Base-by-base conservation (phyloP, 1,140 invertebrate species). In the Tetramorium parvispinum region DNA sequence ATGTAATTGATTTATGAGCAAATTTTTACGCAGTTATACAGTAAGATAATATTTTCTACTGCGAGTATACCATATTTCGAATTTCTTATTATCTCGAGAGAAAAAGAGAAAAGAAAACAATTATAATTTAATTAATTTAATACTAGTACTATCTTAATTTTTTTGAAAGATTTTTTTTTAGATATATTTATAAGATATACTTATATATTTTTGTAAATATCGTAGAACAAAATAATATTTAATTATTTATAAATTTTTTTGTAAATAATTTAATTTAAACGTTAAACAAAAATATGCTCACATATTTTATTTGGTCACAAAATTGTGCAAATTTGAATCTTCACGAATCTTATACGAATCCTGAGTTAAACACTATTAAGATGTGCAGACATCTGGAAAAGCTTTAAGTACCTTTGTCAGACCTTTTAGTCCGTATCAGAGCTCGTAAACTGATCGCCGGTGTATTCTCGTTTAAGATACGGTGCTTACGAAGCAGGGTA, bases 361-460 rank as follows among this genome's bases (percentile, higher is more conserved):
- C 10, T 16, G 6, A 43, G 3, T 2, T 40, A n/a, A 61, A 18
- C n/a, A 37, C 4, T 13, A 32, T 18, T 21, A 18, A 27, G 11
- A 10, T 18, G 18, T 13, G 24, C 61, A 43, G 43, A 59, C 78
- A 70, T 70, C 16, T 66, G 37, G 46, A 18, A 75, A 51, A 59
- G 24, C 37, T 59, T 71, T 82, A 73, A 83, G 40, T 61, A 75
- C 18, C 68, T 71, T 40, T 24, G 53, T 59, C 40, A 24, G 40
- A 75, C 68, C 37, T 83, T 82, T 83, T 83, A 49, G 55, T 59
- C 66, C 49, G 27, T 83, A 83, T 83, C 79, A 18, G 68, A 75
- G 55, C 68, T 83, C 68, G 68, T 83, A 83, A 83, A 83, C 79
- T 32, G 66, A 73, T 61, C 53, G 66, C 43, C 51, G 37, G 4